A percentile compares a stretch with the other conserved stretches of the same genome.
These are phyloP conservation scores for Apis florea DNA, from an alignment of 1,140 invertebrate genomes.

Conservation along the genomic window DNA sequence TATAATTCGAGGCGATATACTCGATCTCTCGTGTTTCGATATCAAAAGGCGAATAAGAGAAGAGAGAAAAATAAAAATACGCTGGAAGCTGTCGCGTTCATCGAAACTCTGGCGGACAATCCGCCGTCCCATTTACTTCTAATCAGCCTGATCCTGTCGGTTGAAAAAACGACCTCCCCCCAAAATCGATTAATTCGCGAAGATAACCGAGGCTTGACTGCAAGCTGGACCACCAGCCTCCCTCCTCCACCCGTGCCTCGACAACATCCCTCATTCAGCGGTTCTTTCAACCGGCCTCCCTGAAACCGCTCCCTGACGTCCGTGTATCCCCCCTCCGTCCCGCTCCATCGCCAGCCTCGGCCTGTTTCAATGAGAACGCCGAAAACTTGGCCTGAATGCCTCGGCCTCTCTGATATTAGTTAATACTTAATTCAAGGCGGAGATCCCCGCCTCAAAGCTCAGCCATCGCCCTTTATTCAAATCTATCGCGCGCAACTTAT, in stretches of 20 bases:
- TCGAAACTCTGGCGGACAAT: constrained; percentile 26
- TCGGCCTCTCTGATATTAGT: constrained; percentile 71
- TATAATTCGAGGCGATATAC: not conserved
- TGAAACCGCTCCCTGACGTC: constrained; percentile 6
- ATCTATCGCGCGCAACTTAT: constrained; percentile 49
- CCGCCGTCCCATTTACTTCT: constrained; percentile 28
- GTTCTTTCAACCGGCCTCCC: constrained; percentile 22
- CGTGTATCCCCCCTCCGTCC: not conserved
- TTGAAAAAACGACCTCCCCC: constrained; percentile 5
- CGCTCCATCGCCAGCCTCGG: not conserved
- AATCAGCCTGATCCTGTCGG: constrained; percentile 28
- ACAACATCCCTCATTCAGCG: constrained; percentile 37
- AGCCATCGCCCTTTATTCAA: constrained; percentile 37
- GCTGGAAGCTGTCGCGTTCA: constrained; percentile 7
- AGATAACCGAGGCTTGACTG: constrained; percentile 26
- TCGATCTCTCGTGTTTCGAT: not conserved
- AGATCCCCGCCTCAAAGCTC: constrained; percentile 34
- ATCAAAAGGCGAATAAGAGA: not conserved
- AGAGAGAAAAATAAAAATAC: not conserved
- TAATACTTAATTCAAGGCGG: constrained; percentile 77
- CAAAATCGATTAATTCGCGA: constrained; percentile 44
- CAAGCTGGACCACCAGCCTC: not conserved
- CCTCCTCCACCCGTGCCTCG: constrained; percentile 14
- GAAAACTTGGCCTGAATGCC: constrained; percentile 68
- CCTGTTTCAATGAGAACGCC: constrained; percentile 75